Evolutionary conservation across 2,113 vertebrate species (phyloP).

Genomic region (Hiodon tergisus): DNA sequence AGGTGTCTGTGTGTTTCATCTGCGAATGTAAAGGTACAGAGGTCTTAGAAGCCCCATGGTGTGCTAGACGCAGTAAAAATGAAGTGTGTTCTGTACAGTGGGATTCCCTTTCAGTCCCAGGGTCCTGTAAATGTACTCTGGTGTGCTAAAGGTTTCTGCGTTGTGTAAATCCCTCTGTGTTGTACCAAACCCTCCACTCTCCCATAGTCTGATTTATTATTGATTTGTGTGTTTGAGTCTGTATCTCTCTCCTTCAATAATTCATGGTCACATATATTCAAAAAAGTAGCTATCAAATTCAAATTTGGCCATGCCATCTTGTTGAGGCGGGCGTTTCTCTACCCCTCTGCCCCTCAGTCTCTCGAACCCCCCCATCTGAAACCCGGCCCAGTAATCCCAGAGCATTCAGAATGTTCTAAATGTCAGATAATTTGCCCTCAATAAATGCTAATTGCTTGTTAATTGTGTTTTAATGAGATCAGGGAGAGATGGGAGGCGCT

Average conservation of each 20-base stretch:
- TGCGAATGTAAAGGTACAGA: no score
- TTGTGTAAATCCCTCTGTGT: not conserved
- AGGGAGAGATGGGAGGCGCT: conserved; percentile 37
- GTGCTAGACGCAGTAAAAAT: no score
- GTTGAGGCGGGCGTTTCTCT: not conserved
- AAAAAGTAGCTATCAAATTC: conserved; percentile 28
- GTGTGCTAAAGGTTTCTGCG: conserved; percentile 20
- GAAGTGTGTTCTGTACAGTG: not conserved
- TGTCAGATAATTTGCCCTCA: conserved; percentile 57
- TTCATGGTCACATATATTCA: conserved; percentile 44
- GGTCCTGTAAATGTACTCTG: conserved; percentile 38
- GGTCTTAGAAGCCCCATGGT: no score
- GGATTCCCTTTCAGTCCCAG: not conserved
- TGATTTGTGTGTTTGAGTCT: conserved; percentile 45
- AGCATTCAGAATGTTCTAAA: conserved; percentile 48
- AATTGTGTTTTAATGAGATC: conserved; percentile 62
- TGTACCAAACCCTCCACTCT: conserved; percentile 32
- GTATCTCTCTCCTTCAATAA: conserved; percentile 39
- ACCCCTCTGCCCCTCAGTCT: not conserved
- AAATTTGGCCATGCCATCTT: conserved; percentile 11
- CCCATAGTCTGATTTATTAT: conserved; percentile 54
- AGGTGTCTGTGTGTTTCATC: no score
- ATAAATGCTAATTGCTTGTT: conserved; percentile 58
- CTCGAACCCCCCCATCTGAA: not conserved
- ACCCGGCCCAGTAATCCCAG: conserved; percentile 32